Percentiles rank a stretch among this genome's conserved stretches.
Evolutionary conservation across 1,140 invertebrate genomes (phyloP).

Genomic region (Aradophagus sp.): DNA sequence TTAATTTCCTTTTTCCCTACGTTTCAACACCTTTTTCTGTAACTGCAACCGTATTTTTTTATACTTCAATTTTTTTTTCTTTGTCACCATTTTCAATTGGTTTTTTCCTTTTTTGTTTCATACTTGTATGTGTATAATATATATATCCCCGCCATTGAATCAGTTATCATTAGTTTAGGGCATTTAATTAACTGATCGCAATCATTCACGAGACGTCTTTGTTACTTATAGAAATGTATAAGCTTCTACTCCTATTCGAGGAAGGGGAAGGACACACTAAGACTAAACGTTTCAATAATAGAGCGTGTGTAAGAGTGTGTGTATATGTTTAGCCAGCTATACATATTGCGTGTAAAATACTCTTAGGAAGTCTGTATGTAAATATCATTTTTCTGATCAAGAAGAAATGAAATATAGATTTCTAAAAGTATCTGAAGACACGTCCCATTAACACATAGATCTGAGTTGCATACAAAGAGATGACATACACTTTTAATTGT

Average conservation of each 20-base stretch:
- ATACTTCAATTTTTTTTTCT: slow-evolving; percentile 28
- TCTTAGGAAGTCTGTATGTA: slow-evolving; percentile 4
- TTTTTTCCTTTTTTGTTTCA: slow-evolving; percentile 4
- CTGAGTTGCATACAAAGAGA: no score
- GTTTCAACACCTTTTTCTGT: no score
- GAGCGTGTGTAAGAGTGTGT: no score
- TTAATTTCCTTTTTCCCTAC: slow-evolving; percentile 28
- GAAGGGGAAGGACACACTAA: slow-evolving; percentile 12
- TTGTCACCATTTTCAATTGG: slow-evolving; percentile 1
- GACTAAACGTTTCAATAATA: no score
- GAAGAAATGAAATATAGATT: slow-evolving; percentile 7
- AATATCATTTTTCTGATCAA: slow-evolving; percentile 6
- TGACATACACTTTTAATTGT: no score
- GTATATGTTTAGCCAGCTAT: slow-evolving; percentile 48
- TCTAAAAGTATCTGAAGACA: slow-evolving; percentile 64
- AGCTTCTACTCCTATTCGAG: slow-evolving; percentile 3
- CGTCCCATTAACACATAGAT: slow-evolving; percentile 53
- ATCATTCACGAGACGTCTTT: slow-evolving; percentile 48
- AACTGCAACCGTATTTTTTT: slow-evolving; percentile 72
- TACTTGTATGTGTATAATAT: slow-evolving; percentile 13
- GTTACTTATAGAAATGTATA: slow-evolving; percentile 61
- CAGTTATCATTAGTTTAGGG: no score
- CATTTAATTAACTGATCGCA: slow-evolving; percentile 11
- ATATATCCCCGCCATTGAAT: slow-evolving; percentile 17
- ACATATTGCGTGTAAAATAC: slow-evolving; percentile 34